These are phyloP conservation scores for Drosophila niveifrons DNA, from an alignment of 2,888 invertebrate genomes.

Conservation along the genomic window DNA sequence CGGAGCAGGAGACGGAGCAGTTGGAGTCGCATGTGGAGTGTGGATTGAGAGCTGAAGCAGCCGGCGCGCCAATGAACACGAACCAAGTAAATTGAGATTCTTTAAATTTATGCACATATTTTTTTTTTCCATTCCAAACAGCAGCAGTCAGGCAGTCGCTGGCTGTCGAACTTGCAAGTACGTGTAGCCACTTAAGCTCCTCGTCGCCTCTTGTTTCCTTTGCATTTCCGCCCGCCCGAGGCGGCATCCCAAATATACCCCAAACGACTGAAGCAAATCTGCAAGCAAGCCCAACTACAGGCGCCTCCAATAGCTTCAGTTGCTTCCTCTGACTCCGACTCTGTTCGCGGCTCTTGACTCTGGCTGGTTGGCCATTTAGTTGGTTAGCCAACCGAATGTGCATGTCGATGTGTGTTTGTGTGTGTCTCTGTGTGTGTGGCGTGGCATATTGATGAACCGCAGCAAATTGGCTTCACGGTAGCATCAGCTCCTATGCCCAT, in stretches of 20 bases:
- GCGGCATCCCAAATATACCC: slow-evolving; percentile 15
- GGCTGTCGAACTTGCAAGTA: slow-evolving; percentile 45
- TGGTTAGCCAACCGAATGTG: slow-evolving; percentile 48
- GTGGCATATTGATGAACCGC: slow-evolving; percentile 82
- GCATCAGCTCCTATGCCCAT: slow-evolving; percentile 40
- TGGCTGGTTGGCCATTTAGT: slow-evolving; percentile 50
- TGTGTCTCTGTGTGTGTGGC: slow-evolving; percentile 54
- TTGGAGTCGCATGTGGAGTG: slow-evolving; percentile 33
- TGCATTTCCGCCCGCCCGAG: slow-evolving; percentile 4
- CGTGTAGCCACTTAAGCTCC: slow-evolving; percentile 77
- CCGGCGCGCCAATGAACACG: slow-evolving; percentile 68
- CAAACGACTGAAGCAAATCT: slow-evolving; percentile 42
- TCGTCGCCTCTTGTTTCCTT: slow-evolving; percentile 26
- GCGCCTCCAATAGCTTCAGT: slow-evolving; percentile 34
- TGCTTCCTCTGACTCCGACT: slow-evolving; percentile 27
- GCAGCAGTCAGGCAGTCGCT: slow-evolving; percentile 44
- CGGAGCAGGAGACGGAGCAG: slow-evolving; percentile 42
- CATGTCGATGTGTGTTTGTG: slow-evolving; percentile 17
- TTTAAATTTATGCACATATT: slow-evolving; percentile 82
- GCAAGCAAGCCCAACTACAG: slow-evolving; percentile 31
- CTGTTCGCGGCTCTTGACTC: slow-evolving; percentile 12
- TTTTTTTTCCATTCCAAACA: slow-evolving; percentile 33
- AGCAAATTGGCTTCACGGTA: slow-evolving; percentile 76
- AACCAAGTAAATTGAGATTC: slow-evolving; percentile 78
- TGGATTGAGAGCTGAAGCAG: slow-evolving; percentile 46